Base-by-base conservation (phyloP, 23 tunicate species). In the Diplosoma virens region DNA sequence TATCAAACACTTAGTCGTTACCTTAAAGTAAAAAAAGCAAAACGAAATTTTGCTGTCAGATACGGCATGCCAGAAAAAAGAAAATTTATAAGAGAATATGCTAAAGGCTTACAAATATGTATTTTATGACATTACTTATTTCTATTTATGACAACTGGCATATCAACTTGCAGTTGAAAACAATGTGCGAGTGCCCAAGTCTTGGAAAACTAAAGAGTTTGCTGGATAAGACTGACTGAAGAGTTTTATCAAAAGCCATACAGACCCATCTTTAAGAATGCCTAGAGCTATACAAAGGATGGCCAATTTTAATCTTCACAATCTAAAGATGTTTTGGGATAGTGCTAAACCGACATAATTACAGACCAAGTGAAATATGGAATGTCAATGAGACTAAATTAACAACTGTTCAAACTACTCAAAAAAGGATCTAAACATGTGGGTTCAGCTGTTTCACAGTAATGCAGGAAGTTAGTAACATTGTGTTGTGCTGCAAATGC, bases 371-470 rank as follows among this genome's bases (percentile, higher is more conserved):
- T 25, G 30, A 74, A 22, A 58, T 74, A 45, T 74, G 59, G 41
- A 58, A 74, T 36, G 64, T 74, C 45, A 71, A 70, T 37, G 67
- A 70, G 41, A 32, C 18, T 5, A 66, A 66, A n/a, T 25, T 37
- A 24, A 74, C 79, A 74, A 74, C 73, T 22, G 64, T 46, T 16
- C 79, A 74, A 54, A 45, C 3, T 3, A 26, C 33, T 2, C 41
- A 74, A 17, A 53, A 70, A 74, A 74, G 79, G 79, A n/a, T 26
- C 36, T 28, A 63, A 63, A 63, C 65, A 22, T 4, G 66, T 74
- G 30, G 79, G 73, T 25, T 55, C 79, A 3, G 59, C 59, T 18
- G 59, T 55, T 23, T 74, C 79, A 25, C 65, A 46, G 32, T 72
- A 74, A 47, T 6, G 65, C 18, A 72, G 79, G 22, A 7, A 48